Conservation (phyloP, 2,888 invertebrate genomes). For the Aspidiotus destructor region DNA sequence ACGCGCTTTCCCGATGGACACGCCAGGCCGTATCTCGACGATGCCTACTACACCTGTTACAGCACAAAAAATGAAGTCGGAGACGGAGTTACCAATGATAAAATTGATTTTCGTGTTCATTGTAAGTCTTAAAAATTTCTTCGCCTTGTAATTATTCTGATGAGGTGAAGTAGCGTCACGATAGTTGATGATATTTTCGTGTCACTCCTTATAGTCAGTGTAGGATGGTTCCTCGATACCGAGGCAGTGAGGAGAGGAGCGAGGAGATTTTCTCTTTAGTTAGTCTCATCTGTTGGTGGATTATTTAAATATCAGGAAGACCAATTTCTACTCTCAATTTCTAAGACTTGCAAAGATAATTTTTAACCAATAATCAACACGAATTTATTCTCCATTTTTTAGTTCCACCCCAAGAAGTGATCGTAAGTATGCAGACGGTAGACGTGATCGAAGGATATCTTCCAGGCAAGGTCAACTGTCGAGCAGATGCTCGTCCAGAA, state of each 20-base stretch:
- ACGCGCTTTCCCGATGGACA: conserved; percentile 68
- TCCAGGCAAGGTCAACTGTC: conserved; percentile 51
- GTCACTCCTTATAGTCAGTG: too few relatives aligned
- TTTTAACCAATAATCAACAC: neutral
- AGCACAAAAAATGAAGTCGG: conserved; percentile 70
- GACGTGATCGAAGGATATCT: conserved; percentile 50
- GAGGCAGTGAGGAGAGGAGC: too few relatives aligned
- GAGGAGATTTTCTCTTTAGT: too few relatives aligned
- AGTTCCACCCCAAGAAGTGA: conserved; percentile 80
- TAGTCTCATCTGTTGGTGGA: too few relatives aligned
- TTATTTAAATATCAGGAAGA: too few relatives aligned
- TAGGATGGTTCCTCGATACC: too few relatives aligned
- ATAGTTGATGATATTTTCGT: too few relatives aligned
- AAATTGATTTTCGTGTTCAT: conserved; percentile 70
- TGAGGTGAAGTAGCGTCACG: too few relatives aligned
- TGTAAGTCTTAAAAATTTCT: conserved; percentile 53
- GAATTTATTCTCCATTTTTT: conserved; percentile 34
- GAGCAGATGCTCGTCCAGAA: conserved; percentile 58
- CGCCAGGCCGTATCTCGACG: conserved; percentile 65
- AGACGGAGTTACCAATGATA: conserved; percentile 68
- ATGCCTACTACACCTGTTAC: conserved; percentile 72
- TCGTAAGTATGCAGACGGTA: conserved; percentile 52
- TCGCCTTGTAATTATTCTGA: neutral
- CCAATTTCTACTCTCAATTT: too few relatives aligned
- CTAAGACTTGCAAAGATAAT: neutral